Evolutionary conservation across 2,888 invertebrate species (phyloP), one percentile per base, ranked within the genome.

Genomic region (Ophraella communa): DNA sequence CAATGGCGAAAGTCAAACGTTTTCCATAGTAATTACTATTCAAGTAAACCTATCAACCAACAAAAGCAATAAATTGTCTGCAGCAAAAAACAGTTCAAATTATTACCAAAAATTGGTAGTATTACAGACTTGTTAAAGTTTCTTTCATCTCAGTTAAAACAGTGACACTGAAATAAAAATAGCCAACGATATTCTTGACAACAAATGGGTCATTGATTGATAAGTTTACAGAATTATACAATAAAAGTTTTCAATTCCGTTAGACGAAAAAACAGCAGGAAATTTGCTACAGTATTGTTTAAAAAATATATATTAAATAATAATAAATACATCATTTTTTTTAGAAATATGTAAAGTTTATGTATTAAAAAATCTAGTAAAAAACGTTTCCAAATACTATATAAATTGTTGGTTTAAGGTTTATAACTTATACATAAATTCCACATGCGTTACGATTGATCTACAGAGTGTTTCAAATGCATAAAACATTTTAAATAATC

Each of bases 231-330:
- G n/a, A 33, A 33, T 33, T 33, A n/a, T 33, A n/a, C 10, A 33
- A n/a, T 33, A n/a, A 49, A 49, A n/a, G 3, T 24, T 51, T 5
- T 47, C 45, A 47, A 47, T 47, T 47, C 23, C 23, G 23, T 47
- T 47, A 51, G 27, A 51, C n/a, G 17, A 51, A 17, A 27, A 14
- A 39, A 39, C 5, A 49, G 49, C 24, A 23, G n/a, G 14, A 24
- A 23, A 51, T 51, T 51, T 51, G 49, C 49, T 51, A 10, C 24
- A 4, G 14, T 14, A 51, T 23, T 24, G 7, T 14, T 51, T 24
- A 27, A 27, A 51, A 51, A 51, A 51, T 51, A 51, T 51, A 24
- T 23, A 27, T 51, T 51, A 51, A 51, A 27, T 51, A 51, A 51
- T 51, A 51, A 51, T 51, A 51, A 51, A 51, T 51, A 51, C 27